Conservation (phyloP, 1,140 invertebrate genomes). For the Ruditapes philippinarum region DNA sequence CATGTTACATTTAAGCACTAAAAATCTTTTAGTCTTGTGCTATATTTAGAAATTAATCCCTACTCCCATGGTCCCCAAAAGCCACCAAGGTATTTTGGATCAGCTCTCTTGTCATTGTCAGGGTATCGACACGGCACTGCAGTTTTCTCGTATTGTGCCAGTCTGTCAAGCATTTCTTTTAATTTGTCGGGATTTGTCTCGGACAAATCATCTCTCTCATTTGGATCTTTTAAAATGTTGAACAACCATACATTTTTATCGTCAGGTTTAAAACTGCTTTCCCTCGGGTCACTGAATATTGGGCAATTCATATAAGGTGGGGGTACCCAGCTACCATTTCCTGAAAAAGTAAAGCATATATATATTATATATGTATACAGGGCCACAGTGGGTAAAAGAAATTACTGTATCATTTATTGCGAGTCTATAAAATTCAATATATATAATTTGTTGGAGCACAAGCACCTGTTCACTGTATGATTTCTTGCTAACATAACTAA, state of each 20-base stretch:
- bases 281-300: not conserved
- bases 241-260: conserved; percentile 79
- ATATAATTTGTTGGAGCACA: no score
- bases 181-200: conserved; percentile 68
- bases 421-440: no score
- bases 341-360: no score
- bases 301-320: conserved; percentile 10
- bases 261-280: not conserved
- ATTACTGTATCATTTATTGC: no score
- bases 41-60: no score
- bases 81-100: conserved; percentile 75
- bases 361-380: no score
- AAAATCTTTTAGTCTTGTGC: no score
- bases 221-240: conserved; percentile 76
- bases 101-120: conserved; percentile 65
- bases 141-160: conserved; percentile 73
- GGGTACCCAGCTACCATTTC: conserved; percentile 72
- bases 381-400: no score
- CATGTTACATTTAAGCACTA: no score
- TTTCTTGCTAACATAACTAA: no score
- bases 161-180: conserved; percentile 68
- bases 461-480: no score
- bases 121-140: conserved; percentile 76
- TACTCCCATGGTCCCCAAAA: conserved; percentile 83
- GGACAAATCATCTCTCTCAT: conserved; percentile 74